These are phyloP conservation scores for Aeoliscus strigatus DNA, from an alignment of 2,797 vertebrate species.

Conservation along the genomic window DNA sequence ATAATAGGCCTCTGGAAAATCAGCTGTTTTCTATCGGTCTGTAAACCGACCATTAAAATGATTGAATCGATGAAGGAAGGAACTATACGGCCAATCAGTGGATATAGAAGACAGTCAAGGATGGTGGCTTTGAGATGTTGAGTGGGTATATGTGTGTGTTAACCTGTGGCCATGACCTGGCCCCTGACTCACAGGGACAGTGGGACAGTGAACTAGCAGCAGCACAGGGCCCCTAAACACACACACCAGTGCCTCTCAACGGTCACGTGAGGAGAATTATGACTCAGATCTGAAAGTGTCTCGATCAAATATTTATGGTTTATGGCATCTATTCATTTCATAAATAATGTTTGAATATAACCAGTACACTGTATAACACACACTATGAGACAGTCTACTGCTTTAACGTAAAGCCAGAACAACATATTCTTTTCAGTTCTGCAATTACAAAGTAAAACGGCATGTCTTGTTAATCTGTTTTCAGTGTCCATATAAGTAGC, in stretches of 20 bases:
- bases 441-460: too few species aligned
- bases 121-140: slow-evolving; percentile 5
- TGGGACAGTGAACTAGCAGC: slow-evolving; percentile 75
- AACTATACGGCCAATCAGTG: slow-evolving; percentile 16
- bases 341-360: too few species aligned
- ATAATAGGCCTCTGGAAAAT: slow-evolving; percentile 29
- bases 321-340: too few species aligned
- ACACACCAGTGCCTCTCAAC: slow-evolving; percentile 52
- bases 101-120: slow-evolving; percentile 3
- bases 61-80: slow-evolving; percentile 49
- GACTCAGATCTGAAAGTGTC: not conserved
- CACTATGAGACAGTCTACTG: too few species aligned
- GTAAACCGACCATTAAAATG: slow-evolving; percentile 52
- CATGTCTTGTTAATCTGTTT: slow-evolving; percentile 17
- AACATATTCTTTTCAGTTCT: too few species aligned
- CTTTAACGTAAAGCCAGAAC: too few species aligned
- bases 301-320: too few species aligned
- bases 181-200: slow-evolving; percentile 76
- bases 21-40: slow-evolving; percentile 37
- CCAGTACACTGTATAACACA: too few species aligned
- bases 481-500: slow-evolving; percentile 3
- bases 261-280: slow-evolving; percentile 2
- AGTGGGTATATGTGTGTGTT: slow-evolving; percentile 13
- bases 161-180: slow-evolving; percentile 60
- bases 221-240: slow-evolving; percentile 66